phyloP scores from a whole-genome alignment of 2,888 invertebrate genomes.

The Fragum sueziense region DNA sequence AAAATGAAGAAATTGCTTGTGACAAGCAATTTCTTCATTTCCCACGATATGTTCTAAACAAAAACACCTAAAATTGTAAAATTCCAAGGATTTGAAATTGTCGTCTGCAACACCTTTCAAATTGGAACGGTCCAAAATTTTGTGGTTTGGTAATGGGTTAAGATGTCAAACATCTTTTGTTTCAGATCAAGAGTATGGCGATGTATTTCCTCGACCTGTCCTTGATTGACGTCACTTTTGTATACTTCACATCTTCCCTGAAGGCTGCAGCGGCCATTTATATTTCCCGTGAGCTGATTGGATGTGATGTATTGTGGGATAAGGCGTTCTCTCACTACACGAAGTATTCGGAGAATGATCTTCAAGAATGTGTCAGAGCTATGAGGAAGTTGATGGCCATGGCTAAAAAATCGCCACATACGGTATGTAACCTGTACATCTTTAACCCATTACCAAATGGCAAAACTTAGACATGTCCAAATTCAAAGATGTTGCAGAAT shows the following conservation, averaged over 20 bases:
- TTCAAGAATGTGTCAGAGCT: conserved; percentile 56
- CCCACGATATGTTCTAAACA: no score
- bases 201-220: conserved; percentile 72
- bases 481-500: no score
- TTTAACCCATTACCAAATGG: no score
- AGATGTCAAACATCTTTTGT: neutral
- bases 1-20: no score
- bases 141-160: no score
- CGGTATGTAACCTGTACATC: no score
- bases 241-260: conserved; percentile 66
- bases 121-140: no score
- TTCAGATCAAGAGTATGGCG: conserved; percentile 62
- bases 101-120: no score
- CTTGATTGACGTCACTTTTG: conserved; percentile 62
- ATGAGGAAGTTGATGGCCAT: conserved; percentile 60
- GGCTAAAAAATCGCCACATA: conserved; percentile 40
- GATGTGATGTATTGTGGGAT: conserved; percentile 64
- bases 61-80: no score
- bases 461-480: no score
- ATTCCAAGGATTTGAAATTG: no score
- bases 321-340: conserved; percentile 67
- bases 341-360: conserved; percentile 66
- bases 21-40: no score
- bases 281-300: conserved; percentile 65
- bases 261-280: conserved; percentile 72